Conservation (phyloP, 2,888 invertebrate species). For the Pristionchus japonicus region DNA sequence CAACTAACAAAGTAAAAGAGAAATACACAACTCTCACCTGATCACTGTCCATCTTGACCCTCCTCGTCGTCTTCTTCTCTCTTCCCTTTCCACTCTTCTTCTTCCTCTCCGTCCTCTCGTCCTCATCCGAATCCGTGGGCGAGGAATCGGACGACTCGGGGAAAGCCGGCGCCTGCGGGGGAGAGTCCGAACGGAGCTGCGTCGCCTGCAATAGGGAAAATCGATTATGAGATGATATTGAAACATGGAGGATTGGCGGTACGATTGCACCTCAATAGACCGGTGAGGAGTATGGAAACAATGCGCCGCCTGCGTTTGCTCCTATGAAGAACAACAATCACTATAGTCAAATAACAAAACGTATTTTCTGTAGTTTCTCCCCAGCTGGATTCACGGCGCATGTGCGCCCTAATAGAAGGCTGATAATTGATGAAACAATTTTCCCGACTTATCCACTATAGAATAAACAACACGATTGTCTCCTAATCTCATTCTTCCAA, state of each 20-base stretch:
- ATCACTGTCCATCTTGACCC: neutral
- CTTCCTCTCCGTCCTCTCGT: neutral
- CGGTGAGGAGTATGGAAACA: neutral
- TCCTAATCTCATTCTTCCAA: neutral
- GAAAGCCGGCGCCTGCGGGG: neutral
- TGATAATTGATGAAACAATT: too few species aligned
- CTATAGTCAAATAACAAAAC: too few species aligned
- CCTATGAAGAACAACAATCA: too few species aligned
- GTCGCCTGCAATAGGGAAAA: neutral
- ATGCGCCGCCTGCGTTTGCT: too few species aligned
- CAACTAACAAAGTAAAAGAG: too few species aligned
- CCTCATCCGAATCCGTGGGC: slow-evolving; percentile 36
- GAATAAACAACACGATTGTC: too few species aligned
- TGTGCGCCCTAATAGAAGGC: too few species aligned
- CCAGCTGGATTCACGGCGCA: too few species aligned
- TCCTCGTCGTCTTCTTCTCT: neutral
- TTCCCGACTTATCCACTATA: too few species aligned
- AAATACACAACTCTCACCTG: neutral
- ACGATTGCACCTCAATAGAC: neutral
- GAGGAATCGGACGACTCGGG: neutral
- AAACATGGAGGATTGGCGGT: neutral
- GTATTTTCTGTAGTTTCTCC: too few species aligned
- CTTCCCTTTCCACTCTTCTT: slow-evolving; percentile 2
- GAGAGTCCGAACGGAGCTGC: neutral
- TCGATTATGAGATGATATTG: neutral